Evolutionary conservation across 30 jellyfish, hydroid and myxozoan species (phyloP), one percentile per base, ranked within the genome.

Genomic region (Aurelia coerulea): DNA sequence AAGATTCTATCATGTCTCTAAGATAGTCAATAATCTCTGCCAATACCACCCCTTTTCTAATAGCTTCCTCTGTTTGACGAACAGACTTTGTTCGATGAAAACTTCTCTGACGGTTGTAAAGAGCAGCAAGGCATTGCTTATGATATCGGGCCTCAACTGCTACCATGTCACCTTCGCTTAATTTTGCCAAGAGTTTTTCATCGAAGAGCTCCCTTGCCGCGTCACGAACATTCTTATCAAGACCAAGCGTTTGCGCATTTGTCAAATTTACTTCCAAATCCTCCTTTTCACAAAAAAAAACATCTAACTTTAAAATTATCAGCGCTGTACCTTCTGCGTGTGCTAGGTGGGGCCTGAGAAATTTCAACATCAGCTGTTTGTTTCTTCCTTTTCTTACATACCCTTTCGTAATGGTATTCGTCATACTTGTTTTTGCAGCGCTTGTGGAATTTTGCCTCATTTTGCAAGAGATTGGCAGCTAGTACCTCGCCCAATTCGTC

Each of bases 221-320:
- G 13, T 68, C 78, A 12, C 53, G 49, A 19, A 68, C 70, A 2
- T 0, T 29, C 13, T 12, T 29, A 10, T 68, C 78, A 14, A 68
- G 78, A 0, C 85, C 85, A 8, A 74, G 77, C 5, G 73, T 74
- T 74, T 39, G 85, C 50, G 85, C 85, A 4, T 77, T 54, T n/a
- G 88, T 58, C 78, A 77, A n/a, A 58, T 60, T 77, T 1, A 1
- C 64, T 3, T 77, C 80, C 78, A 77, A 54, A 29, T 77, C 78
- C 2, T 77, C 78, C 66, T 60, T 58, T 63, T 63, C 78, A 58
- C 76, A 58, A 31, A 77, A 72, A n/a, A 56, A 58, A 63, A 60
- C 60, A 54, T 35, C 66, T 60, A 23, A 33, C 7, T n/a, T 58
- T 23, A 65, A 77, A 60, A 41, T 77, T 77, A 29, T 54, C 80